Conservation (phyloP, 35 echinoderm and acorn worm species). For the Apostichopus californicus region DNA sequence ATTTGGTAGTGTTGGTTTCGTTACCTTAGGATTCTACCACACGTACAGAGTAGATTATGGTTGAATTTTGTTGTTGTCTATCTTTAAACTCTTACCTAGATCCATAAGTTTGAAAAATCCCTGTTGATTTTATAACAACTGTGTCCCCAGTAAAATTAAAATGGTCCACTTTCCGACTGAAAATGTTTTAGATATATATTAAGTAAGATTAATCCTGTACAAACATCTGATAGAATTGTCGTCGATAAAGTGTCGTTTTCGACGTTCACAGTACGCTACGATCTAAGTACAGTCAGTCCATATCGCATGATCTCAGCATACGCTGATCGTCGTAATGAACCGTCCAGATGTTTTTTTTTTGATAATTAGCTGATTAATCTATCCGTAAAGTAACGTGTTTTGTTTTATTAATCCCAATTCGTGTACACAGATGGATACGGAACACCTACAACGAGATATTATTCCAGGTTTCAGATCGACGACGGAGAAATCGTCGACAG, state of each 20-base stretch:
- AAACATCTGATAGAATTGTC: neutral
- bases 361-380: slow-evolving; percentile 18
- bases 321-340: neutral
- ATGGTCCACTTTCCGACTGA: too few relatives aligned
- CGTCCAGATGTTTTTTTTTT: slow-evolving; percentile 25
- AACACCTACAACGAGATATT: neutral
- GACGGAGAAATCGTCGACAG: neutral
- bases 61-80: too few relatives aligned
- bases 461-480: neutral
- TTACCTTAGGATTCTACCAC: too few relatives aligned
- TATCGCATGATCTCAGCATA: neutral
- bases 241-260: neutral
- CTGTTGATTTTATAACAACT: too few relatives aligned
- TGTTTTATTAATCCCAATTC: neutral
- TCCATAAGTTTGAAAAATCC: too few relatives aligned
- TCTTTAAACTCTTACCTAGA: too few relatives aligned
- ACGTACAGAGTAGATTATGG: too few relatives aligned
- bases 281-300: neutral
- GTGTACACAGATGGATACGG: neutral
- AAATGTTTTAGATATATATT: too few relatives aligned
- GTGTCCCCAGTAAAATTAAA: too few relatives aligned
- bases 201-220: neutral
- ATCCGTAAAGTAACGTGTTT: slow-evolving; percentile 2
- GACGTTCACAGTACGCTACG: neutral
- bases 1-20: too few relatives aligned